Base-by-base conservation (phyloP, 1,140 invertebrate species). In the Physella acuta region DNA sequence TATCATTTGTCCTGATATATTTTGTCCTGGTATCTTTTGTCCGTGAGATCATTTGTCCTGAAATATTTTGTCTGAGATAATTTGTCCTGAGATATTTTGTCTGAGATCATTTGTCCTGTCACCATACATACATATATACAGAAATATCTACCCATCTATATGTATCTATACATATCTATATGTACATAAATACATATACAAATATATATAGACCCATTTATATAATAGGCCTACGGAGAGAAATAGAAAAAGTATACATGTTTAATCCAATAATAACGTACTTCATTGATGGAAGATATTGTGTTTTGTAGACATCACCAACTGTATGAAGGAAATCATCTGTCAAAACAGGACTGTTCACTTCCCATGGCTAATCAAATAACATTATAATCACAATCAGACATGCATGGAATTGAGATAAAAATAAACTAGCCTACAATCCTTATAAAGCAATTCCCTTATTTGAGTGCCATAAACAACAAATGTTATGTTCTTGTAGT, bases 261-360 rank as follows among this genome's bases (percentile, higher is more conserved):
- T n/a, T 24, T 36, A 26, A 49, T 31, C 24, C 37, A n/a, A 17
- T 36, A 17, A 16, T 63, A 4, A 61, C 34, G 62, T 56, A 79
- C 76, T 67, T 76, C 73, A 74, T 72, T 49, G 66, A 63, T 28
- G 76, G 74, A 26, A 78, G 72, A 34, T 75, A 71, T 30, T 69
- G 69, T 20, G 69, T 71, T 60, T 75, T 77, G 68, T 76, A 80
- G 2, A 66, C 62, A n/a, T 68, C 62, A 44, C 73, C 69, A 24
- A 80, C 56, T 20, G 63, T 62, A 28, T 66, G 34, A 36, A 80
- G 58, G 67, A 75, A 80, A 16, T 75, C 71, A 67, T 78, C 77
- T 26, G 75, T 74, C 36, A 80, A 68, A 39, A 73, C 68, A 28
- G 65, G 66, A 49, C 75, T 75, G 30, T 75, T 75, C 2, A 73